Conservation (phyloP, 2,113 vertebrate species). For the Cyphomyrus plagiostoma region DNA sequence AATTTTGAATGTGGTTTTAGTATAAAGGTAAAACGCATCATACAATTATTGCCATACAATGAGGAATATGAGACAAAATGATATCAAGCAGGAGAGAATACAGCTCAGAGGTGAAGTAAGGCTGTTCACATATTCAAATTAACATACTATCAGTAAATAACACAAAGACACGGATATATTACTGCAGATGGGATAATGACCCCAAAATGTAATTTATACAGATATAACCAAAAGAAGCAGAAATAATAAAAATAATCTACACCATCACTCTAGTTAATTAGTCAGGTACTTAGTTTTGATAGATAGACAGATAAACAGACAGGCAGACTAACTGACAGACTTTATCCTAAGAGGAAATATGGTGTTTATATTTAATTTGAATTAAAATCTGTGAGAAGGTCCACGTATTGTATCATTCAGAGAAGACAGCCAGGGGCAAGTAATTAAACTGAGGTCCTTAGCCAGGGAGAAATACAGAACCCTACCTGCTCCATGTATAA, state of each 20-base stretch:
- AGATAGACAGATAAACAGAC: neutral
- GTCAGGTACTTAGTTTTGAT: neutral
- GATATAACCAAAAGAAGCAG: neutral
- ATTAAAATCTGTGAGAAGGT: neutral
- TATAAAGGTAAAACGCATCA: neutral
- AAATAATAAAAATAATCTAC: neutral
- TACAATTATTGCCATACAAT: neutral
- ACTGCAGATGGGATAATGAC: neutral
- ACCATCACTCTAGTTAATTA: neutral
- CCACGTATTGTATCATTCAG: neutral
- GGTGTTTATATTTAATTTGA: neutral
- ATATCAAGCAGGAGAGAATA: neutral
- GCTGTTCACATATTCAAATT: neutral
- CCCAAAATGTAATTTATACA: neutral
- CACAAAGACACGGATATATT: neutral
- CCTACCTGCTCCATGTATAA: neutral
- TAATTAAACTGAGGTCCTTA: neutral
- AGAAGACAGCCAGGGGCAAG: neutral
- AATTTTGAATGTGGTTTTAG: neutral
- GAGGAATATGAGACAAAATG: neutral
- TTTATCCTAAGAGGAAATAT: neutral
- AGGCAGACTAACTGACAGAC: neutral
- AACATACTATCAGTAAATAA: neutral
- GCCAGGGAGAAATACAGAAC: neutral
- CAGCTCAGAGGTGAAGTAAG: neutral